Evolutionary conservation across 2,113 vertebrate species (phyloP).

Genomic region (Petrocephalus microphthalmus): DNA sequence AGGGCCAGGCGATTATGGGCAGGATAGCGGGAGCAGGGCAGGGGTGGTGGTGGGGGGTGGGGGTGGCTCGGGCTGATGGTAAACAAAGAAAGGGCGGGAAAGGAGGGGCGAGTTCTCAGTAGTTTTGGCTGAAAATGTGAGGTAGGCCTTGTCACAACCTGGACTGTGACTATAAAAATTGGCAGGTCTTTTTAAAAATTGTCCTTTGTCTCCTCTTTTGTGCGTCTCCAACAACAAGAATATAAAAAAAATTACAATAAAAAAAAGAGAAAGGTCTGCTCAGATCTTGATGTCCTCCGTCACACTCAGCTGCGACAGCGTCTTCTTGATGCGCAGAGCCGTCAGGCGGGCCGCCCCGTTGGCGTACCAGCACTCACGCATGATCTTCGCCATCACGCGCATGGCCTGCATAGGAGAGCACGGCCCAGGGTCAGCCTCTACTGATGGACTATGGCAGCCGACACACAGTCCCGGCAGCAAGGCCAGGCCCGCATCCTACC

Average conservation of each 20-base stretch:
- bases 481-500: slow-evolving; percentile 50
- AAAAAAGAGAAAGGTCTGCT: slow-evolving; percentile 16
- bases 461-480: background rate
- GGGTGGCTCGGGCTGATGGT: background rate
- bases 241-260: background rate
- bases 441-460: background rate
- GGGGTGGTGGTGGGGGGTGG: background rate
- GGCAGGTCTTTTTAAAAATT: slow-evolving; percentile 50
- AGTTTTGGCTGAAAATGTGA: slow-evolving; percentile 29
- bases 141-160: slow-evolving; percentile 42
- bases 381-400: slow-evolving; percentile 94
- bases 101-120: background rate
- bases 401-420: slow-evolving; percentile 61
- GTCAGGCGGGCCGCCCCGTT: slow-evolving; percentile 86
- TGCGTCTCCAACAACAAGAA: slow-evolving; percentile 19
- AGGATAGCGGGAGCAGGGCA: background rate
- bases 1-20: background rate
- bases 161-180: slow-evolving; percentile 46
- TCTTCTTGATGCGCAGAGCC: slow-evolving; percentile 93
- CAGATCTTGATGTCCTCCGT: slow-evolving; percentile 90
- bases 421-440: background rate
- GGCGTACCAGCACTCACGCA: slow-evolving; percentile 94
- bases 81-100: background rate
- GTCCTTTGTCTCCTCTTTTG: slow-evolving; percentile 40
- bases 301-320: slow-evolving; percentile 86